A percentile compares a stretch with the other conserved stretches of the same genome.
Conservation (phyloP, 1,140 invertebrate genomes). For the Helicoverpa zea region DNA sequence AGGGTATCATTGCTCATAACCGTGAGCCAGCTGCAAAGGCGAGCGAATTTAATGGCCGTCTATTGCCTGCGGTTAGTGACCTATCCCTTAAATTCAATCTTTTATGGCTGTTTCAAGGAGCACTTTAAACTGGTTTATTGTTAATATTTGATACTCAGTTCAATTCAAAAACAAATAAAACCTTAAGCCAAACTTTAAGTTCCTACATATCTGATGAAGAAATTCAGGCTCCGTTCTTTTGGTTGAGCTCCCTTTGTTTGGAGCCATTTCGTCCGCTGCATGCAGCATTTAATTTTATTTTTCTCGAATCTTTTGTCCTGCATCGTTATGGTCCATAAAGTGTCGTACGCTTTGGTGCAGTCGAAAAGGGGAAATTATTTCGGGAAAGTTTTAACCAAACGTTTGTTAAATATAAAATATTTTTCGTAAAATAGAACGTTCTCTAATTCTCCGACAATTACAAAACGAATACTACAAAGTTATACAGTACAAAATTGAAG, state of each 20-base stretch:
- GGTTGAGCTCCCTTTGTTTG: constrained; percentile 23
- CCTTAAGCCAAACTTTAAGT: neutral
- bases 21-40: neutral
- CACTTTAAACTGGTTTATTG: neutral
- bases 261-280: constrained; percentile 1
- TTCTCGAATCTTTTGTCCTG: constrained; percentile 17
- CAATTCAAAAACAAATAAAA: neutral
- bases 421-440: too few relatives aligned
- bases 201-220: constrained; percentile 7
- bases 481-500: neutral
- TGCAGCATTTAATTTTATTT: constrained; percentile 14
- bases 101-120: constrained; percentile 15
- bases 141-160: neutral
- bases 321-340: constrained; percentile 12
- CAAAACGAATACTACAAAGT: too few relatives aligned
- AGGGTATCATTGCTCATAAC: constrained; percentile 13
- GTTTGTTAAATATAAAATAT: neutral
- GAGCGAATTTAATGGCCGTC: neutral
- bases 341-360: constrained; percentile 6
- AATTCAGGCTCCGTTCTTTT: constrained; percentile 2
- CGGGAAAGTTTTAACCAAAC: constrained; percentile 7
- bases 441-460: too few relatives aligned
- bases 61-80: neutral
- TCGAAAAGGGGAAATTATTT: constrained; percentile 19
- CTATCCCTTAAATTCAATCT: neutral